Base-by-base conservation (phyloP, 2,113 vertebrate genomes). In the Hypocryptadius cinnamomeus region DNA sequence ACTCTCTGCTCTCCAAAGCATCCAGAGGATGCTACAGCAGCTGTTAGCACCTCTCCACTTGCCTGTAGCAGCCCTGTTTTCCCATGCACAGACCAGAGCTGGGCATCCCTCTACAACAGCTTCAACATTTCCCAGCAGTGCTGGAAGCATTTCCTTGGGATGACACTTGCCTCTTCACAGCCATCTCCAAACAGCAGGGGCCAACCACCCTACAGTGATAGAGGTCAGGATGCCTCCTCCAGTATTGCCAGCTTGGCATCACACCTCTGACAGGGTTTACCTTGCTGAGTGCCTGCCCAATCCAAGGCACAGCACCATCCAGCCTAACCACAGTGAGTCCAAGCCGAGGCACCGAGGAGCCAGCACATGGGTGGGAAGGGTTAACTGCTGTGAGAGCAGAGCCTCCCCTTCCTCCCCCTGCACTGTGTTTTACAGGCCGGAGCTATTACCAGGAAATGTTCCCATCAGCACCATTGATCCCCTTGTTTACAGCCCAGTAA, bases 381-480 rank as follows among this genome's bases (percentile, higher is more conserved):
- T 96, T 96, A 95, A 96, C 47, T 37, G 59, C 82, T 51, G 70
- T 23, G 71, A 59, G 28, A 93, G 60, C 68, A 74, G 68, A 93
- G 61, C 86, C 64, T 79, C 70, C 90, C 89, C 72, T 72, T 82
- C 89, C 94, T 94, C 90, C 94, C 94, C 77, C 82, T 88, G 3
- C 30, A 5, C 91, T 18, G 79, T 94, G 86, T 95, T 96, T 96
- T 96, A 93, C 87, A 85, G 89, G 90, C 84, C 19, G 3, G 54
- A 91, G 95, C 96, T 97, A 97, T 97, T 96, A 94, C 84, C 85
- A 79, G 95, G 95, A 97, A 97, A 96, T 94, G 92, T 96, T 97
- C 84, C 96, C 94, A 97, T 96, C 95, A 97, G 95, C 96, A 91
- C 93, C 93, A 97, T 97, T 96, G 97, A 96, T 97, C 93, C 95